Percentiles rank a stretch among this genome's conserved stretches.
phyloP scores from a whole-genome alignment of 2,797 vertebrate genomes.

The Bradypodion ventrale region DNA sequence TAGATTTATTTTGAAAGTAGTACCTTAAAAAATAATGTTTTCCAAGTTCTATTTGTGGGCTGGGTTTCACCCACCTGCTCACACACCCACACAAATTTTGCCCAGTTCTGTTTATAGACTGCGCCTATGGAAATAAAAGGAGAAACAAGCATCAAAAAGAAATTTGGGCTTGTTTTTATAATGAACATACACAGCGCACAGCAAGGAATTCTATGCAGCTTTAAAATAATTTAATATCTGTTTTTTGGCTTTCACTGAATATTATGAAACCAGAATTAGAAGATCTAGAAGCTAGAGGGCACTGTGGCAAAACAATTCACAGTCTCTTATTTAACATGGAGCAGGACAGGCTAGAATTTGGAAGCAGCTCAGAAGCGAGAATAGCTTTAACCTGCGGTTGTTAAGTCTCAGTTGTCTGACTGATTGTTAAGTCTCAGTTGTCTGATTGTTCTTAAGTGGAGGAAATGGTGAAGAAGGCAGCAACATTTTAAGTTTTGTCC shows the following conservation, averaged over 20 bases:
- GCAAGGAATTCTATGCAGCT: background rate
- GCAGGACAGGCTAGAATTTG: background rate
- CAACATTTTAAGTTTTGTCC: conserved; percentile 9
- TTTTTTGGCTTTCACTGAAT: background rate
- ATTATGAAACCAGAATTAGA: conserved; percentile 41
- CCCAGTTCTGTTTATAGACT: background rate
- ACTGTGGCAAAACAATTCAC: conserved; percentile 67
- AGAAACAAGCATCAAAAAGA: background rate
- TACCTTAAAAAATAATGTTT: too few species aligned
- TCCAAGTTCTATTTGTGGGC: too few species aligned
- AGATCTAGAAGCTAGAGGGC: conserved; percentile 74
- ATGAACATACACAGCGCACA: rapidly evolving
- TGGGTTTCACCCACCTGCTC: too few species aligned
- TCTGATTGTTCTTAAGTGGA: background rate
- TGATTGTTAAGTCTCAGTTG: background rate
- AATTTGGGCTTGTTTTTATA: background rate
- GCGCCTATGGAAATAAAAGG: background rate
- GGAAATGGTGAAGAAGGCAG: conserved; percentile 5
- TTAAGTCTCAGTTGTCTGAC: background rate
- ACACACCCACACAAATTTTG: too few species aligned
- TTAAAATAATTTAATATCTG: background rate
- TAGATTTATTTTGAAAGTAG: too few species aligned
- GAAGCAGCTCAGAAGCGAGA: conserved; percentile 13
- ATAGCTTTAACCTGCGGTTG: conserved; percentile 24
- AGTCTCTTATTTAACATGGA: background rate